A percentile compares a stretch with the other conserved stretches of the same genome.
Conservation (phyloP, 2,797 vertebrate genomes). For the Syngnathus rostellatus region DNA sequence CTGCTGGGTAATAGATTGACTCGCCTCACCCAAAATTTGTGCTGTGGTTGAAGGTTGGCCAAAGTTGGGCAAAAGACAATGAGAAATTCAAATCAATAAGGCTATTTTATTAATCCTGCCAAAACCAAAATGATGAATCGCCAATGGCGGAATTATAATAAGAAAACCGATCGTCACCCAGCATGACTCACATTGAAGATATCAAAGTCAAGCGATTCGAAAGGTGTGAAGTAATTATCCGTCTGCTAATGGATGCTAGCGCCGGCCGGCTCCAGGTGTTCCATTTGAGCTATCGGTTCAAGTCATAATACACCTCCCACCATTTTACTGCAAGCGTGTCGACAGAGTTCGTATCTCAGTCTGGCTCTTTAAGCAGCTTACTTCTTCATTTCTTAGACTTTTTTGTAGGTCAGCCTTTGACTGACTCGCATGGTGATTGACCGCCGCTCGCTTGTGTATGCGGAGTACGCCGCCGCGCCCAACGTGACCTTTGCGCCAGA, state of each 20-base stretch:
- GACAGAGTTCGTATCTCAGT: neutral
- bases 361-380: slow-evolving; percentile 1
- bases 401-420: neutral
- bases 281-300: slow-evolving; percentile 43
- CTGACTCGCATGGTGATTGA: slow-evolving; percentile 34
- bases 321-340: slow-evolving; percentile 1
- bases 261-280: slow-evolving; percentile 17
- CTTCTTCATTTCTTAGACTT: neutral
- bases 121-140: neutral
- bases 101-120: neutral
- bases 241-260: neutral
- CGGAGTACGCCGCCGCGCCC: neutral
- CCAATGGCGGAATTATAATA: neutral
- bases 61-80: neutral
- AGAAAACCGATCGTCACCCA: too few relatives aligned
- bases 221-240: neutral
- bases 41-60: slow-evolving; percentile 30
- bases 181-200: neutral
- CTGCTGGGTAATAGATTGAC: slow-evolving; percentile 41
- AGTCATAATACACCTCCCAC: neutral
- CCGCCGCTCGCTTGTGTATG: slow-evolving; percentile 36
- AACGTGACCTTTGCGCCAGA: neutral
- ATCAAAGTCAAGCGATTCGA: neutral
- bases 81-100: neutral
- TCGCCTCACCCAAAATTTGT: slow-evolving; percentile 16